Evolutionary conservation across 1,140 invertebrate species (phyloP), one percentile per base, ranked within the genome.

Genomic region (Leptinotarsa lineolata): DNA sequence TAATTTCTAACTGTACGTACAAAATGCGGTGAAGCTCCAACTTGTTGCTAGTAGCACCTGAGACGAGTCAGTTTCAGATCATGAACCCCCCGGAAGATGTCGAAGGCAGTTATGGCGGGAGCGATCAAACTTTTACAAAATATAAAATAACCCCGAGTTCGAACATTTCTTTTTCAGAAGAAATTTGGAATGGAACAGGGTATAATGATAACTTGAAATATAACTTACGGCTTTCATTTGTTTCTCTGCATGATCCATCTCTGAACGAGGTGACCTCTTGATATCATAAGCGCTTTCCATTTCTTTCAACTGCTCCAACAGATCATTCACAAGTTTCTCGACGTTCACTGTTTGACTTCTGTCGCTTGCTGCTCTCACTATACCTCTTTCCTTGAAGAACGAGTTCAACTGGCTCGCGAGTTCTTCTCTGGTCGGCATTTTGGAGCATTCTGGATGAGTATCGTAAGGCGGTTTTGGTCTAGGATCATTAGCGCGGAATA

Each of bases 161-260:
- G 1, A 30, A 39, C 30, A 2, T 30, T 30, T 30, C 30, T 6
- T 30, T 30, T 30, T 11, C 30, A 30, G 30, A 30, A 30, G 8
- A 8, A 8, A 30, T 30, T 30, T 2, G 30, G 11, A 2, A 30
- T 30, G 30, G 30, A 39, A 39, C 30, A 39, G 2, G 30, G 8
- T 39, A 11, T 11, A 39, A 39, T 11, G 0, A 1, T 2, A 39
- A 39, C 30, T 39, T 39, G 30, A 39, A 39, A 11, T 39, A 39
- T 18, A 4, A n/a, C 44, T 72, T 76, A 83, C 82, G 70, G 74
- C 79, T 75, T 77, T 74, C 16, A 83, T 80, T 76, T 83, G 80
- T 30, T 74, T 71, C 46, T 74, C 78, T 21, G 81, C 79, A 18
- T 78, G 60, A 65, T 81, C 73, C 63, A 81, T 76, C 59, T 80